A percentile compares a stretch with the other conserved stretches of the same genome.
Evolutionary conservation across 2,797 vertebrate species (phyloP).

Genomic region (Sebastiscus tertius): DNA sequence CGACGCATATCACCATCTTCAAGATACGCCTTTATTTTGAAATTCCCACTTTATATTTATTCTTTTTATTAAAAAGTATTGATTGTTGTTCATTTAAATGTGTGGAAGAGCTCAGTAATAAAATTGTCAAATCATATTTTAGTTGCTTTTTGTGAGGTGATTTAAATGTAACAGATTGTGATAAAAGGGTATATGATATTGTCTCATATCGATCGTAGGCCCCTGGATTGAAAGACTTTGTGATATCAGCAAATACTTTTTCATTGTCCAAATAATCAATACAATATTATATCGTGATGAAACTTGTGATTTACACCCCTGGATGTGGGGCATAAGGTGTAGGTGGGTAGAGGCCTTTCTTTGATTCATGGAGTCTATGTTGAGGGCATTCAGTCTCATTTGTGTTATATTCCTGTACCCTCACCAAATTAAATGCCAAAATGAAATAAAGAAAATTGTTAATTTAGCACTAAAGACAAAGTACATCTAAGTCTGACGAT

Average conservation of each 20-base stretch:
- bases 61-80: no score
- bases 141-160: no score
- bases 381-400: not conserved
- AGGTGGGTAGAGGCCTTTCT: not conserved
- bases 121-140: no score
- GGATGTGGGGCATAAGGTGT: not conserved
- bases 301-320: not conserved
- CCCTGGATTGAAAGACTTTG: not conserved
- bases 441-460: not conserved
- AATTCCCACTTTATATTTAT: no score
- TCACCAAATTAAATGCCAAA: not conserved
- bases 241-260: not conserved
- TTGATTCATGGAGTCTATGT: not conserved
- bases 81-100: no score
- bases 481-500: not conserved
- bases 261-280: not conserved
- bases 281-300: not conserved
- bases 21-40: no score
- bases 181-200: no score
- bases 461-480: not conserved
- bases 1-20: no score
- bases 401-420: not conserved
- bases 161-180: no score
- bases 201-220: no score
- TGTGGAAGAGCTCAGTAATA: no score